A percentile compares a stretch with the other conserved stretches of the same genome.
Evolutionary conservation across 2,888 invertebrate genomes (phyloP).

Genomic region (Morpho deidamia): DNA sequence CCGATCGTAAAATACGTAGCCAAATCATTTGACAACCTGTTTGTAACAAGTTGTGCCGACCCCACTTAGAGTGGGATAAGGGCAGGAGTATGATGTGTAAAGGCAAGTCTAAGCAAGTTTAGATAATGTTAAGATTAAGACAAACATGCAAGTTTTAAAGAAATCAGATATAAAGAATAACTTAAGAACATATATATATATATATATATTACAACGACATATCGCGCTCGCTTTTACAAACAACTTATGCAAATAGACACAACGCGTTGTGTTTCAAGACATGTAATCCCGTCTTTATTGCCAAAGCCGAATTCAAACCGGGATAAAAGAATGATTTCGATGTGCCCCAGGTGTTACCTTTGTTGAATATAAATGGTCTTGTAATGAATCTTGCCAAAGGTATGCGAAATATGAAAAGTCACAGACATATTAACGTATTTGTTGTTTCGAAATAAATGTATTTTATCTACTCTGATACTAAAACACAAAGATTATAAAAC

Average conservation of each 20-base stretch:
- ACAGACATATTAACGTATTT: not conserved
- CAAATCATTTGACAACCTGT: too few relatives aligned
- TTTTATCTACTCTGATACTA: too few relatives aligned
- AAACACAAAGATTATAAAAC: too few relatives aligned
- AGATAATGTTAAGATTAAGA: too few relatives aligned
- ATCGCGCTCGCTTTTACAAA: not conserved
- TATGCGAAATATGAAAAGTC: not conserved
- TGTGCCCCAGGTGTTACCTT: constrained; percentile 20
- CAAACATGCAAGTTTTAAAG: too few relatives aligned
- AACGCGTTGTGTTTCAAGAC: constrained; percentile 41
- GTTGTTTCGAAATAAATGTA: not conserved
- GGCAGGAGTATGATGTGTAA: too few relatives aligned
- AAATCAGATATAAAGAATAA: too few relatives aligned
- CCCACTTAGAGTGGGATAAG: too few relatives aligned
- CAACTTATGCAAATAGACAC: constrained; percentile 49
- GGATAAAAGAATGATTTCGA: constrained; percentile 21
- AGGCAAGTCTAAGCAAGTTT: too few relatives aligned
- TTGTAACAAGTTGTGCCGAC: too few relatives aligned
- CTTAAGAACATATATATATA: too few relatives aligned
- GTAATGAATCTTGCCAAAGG: constrained; percentile 10
- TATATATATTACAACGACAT: not conserved
- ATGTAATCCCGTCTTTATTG: constrained; percentile 34
- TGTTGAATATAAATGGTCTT: constrained; percentile 14
- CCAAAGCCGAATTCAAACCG: constrained; percentile 23
- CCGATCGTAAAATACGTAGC: too few relatives aligned